Conservation (phyloP, 2,113 vertebrate genomes). For the Cricetomys ansorgei region DNA sequence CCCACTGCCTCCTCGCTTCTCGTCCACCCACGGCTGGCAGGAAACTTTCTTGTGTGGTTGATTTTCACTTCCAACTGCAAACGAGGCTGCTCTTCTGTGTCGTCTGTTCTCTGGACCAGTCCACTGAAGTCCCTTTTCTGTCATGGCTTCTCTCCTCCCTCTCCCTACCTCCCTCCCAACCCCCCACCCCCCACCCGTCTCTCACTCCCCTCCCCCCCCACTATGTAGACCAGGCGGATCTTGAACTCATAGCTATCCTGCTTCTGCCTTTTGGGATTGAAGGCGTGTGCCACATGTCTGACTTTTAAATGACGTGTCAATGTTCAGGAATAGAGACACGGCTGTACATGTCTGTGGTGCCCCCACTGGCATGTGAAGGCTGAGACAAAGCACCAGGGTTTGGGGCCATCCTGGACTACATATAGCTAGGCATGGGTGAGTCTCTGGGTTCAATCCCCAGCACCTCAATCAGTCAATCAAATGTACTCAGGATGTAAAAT, state of each 20-base stretch:
- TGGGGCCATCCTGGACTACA: no score
- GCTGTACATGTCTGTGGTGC: neutral
- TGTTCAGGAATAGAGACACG: neutral
- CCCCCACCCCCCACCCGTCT: accelerated
- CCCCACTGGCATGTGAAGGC: neutral
- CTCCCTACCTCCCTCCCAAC: no score
- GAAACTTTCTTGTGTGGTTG: neutral
- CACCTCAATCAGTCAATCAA: neutral
- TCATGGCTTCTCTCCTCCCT: neutral
- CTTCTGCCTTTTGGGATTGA: neutral
- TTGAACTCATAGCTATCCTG: neutral
- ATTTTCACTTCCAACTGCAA: neutral
- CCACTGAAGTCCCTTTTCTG: neutral
- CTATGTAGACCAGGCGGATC: neutral
- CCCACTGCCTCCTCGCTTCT: neutral
- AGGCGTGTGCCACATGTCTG: neutral
- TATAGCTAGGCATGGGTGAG: neutral
- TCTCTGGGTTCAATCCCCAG: neutral
- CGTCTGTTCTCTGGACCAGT: neutral
- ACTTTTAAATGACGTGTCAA: neutral
- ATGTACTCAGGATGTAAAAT: neutral
- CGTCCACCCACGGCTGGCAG: neutral
- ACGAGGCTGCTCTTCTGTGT: neutral
- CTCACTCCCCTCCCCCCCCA: no score
- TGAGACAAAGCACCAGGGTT: no score